Percentiles rank a stretch among this genome's conserved stretches.
These are phyloP conservation scores for Todiramphus chloris DNA, from an alignment of 2,113 vertebrate species.

Conservation along the genomic window DNA sequence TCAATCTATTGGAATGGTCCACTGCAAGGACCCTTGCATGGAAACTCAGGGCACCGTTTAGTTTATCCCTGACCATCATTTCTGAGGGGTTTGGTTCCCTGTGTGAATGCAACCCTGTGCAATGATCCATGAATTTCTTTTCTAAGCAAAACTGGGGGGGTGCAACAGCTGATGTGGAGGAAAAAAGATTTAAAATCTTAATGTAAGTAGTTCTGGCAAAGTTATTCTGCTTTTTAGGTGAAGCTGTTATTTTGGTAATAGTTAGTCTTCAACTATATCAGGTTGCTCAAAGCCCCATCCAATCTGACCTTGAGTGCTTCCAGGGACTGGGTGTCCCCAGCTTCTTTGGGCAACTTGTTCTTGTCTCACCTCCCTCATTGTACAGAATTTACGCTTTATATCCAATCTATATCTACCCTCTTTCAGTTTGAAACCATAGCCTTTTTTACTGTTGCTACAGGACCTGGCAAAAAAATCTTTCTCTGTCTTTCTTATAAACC, in stretches of 20 bases:
- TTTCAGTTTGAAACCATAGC: background rate
- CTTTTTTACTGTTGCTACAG: background rate
- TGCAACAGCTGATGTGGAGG: background rate
- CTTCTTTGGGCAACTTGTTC: background rate
- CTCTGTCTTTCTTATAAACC: background rate
- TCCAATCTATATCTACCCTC: background rate
- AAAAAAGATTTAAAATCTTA: background rate
- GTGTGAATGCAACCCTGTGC: background rate
- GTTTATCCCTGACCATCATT: background rate
- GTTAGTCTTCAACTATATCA: background rate
- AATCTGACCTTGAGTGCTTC: background rate
- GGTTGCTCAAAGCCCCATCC: background rate
- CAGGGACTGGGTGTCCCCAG: accelerated
- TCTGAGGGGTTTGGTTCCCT: background rate
- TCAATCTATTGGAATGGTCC: background rate
- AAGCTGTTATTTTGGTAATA: background rate
- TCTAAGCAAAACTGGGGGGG: background rate
- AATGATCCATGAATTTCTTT: background rate
- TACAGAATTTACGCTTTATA: background rate
- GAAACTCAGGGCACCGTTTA: background rate
- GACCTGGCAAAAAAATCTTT: background rate
- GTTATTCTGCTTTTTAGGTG: background rate
- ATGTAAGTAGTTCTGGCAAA: background rate
- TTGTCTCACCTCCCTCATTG: background rate
- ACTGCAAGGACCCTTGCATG: background rate